Conservation (phyloP, 2,113 vertebrate species). For the Sinocyclocheilus maitianheensis region DNA sequence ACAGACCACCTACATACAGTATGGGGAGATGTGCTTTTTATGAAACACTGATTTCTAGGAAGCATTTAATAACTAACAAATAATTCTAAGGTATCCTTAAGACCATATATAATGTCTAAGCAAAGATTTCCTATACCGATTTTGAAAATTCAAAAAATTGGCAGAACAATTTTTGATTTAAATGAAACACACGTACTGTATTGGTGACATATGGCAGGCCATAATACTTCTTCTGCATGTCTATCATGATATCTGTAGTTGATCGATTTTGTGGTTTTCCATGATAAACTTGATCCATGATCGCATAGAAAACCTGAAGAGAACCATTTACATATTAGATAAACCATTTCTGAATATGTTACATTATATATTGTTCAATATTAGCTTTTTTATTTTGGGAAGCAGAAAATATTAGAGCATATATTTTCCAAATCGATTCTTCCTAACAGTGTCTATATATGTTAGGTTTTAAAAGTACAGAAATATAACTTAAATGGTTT, state of each 20-base stretch:
- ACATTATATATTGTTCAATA: no score
- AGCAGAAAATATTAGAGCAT: neutral
- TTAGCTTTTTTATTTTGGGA: no score
- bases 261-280: slow-evolving; percentile 82
- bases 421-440: neutral
- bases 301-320: slow-evolving; percentile 90
- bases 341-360: no score
- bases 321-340: neutral
- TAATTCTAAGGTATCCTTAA: neutral
- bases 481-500: no score
- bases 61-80: neutral
- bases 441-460: no score
- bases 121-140: neutral
- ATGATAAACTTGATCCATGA: slow-evolving; percentile 95
- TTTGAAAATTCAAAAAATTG: neutral
- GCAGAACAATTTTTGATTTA: no score
- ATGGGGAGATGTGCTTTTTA: slow-evolving; percentile 1
- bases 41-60: neutral
- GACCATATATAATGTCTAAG: neutral
- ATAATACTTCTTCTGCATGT: slow-evolving; percentile 89
- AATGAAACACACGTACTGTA: slow-evolving; percentile 69
- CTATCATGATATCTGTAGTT: slow-evolving; percentile 90
- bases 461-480: neutral
- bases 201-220: slow-evolving; percentile 87
- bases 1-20: slow-evolving; percentile 46